These are phyloP conservation scores for Sinella curviseta DNA, from an alignment of 1,140 invertebrate genomes.

Conservation along the genomic window DNA sequence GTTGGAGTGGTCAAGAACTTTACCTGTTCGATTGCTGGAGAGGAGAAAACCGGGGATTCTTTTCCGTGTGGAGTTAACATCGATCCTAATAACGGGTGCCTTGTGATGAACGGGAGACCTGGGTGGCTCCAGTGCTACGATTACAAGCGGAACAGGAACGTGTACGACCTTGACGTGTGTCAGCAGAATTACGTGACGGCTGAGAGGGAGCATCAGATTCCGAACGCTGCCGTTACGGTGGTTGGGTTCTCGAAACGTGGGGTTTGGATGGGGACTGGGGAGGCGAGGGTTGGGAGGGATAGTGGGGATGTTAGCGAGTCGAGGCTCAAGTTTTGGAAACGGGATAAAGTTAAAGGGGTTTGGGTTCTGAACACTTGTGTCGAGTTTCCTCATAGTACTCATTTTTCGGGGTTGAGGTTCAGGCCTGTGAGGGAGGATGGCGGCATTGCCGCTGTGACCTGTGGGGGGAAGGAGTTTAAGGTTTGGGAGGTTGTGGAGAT, in stretches of 20 bases:
- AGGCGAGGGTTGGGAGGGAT: constrained; percentile 59
- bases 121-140: constrained; percentile 82
- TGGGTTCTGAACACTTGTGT: constrained; percentile 72
- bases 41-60: constrained; percentile 47
- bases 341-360: constrained; percentile 57
- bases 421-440: neutral
- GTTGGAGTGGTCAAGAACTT: constrained; percentile 69
- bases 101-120: constrained; percentile 74
- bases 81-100: constrained; percentile 66
- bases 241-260: constrained; percentile 68
- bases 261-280: constrained; percentile 76
- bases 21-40: constrained; percentile 54
- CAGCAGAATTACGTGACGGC: constrained; percentile 70
- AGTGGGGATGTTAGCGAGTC: constrained; percentile 64
- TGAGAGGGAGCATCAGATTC: constrained; percentile 62
- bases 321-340: constrained; percentile 78
- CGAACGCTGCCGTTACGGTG: constrained; percentile 69
- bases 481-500: constrained; percentile 66
- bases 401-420: too few relatives aligned
- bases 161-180: constrained; percentile 79
- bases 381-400: constrained; percentile 69
- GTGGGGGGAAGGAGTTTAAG: constrained; percentile 69
- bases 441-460: neutral
- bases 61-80: constrained; percentile 67
- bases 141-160: constrained; percentile 64